phyloP scores from a whole-genome alignment of 2,113 vertebrate genomes.

The Corvus moneduloides region DNA sequence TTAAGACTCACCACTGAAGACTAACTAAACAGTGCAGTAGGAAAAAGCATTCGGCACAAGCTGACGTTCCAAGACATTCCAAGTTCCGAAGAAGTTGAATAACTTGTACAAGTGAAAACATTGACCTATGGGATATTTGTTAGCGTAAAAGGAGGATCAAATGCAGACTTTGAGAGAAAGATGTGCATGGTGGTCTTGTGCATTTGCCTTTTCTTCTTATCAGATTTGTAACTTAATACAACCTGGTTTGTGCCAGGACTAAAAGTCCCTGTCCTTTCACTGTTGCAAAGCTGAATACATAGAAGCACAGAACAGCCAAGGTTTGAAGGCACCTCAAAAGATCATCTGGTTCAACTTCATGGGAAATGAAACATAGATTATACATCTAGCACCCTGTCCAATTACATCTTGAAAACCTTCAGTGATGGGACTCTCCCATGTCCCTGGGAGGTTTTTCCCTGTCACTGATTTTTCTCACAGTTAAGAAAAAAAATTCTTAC shows the following conservation, averaged over 20 bases:
- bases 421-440: background rate
- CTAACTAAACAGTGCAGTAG: background rate
- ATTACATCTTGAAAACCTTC: background rate
- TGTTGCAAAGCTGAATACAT: background rate
- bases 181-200: background rate
- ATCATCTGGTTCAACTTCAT: background rate
- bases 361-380: background rate
- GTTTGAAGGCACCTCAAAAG: background rate
- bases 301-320: background rate
- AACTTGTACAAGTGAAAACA: background rate
- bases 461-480: background rate
- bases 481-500: background rate
- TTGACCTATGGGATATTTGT: background rate
- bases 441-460: background rate
- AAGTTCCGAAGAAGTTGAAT: background rate
- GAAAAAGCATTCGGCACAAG: background rate
- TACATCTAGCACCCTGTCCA: background rate
- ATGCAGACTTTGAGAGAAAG: background rate
- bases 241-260: background rate
- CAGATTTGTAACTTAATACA: background rate
- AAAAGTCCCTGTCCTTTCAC: background rate
- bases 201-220: background rate
- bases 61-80: background rate
- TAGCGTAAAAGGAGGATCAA: background rate
- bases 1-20: background rate